Evolutionary conservation across 2,797 vertebrate species (phyloP).

Genomic region (Eremophila alpestris): DNA sequence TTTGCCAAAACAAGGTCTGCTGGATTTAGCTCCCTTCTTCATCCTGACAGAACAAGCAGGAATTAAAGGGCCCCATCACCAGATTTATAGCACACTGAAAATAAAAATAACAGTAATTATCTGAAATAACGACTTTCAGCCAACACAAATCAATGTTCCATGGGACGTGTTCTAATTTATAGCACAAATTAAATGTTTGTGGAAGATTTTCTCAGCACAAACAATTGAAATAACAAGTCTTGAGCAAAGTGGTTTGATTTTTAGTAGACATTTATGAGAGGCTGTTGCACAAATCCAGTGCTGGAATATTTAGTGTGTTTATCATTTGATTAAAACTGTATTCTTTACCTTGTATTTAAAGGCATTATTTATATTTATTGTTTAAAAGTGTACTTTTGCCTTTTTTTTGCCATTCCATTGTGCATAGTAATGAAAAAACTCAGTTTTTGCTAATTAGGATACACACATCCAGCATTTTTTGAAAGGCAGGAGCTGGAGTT

Average conservation of each 20-base stretch:
- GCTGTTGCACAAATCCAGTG: neutral
- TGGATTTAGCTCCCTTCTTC: conserved; percentile 53
- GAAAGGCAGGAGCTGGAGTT: neutral
- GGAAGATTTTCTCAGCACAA: neutral
- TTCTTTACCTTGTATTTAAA: neutral
- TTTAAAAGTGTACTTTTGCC: neutral
- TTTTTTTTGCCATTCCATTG: neutral
- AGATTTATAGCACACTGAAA: neutral
- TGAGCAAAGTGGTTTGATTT: neutral
- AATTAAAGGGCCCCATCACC: conserved; percentile 56
- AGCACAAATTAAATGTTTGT: neutral
- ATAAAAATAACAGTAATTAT: neutral
- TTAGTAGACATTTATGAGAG: neutral
- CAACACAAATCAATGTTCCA: neutral
- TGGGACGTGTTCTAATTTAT: neutral
- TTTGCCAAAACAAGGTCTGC: conserved; percentile 56
- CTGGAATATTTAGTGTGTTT: neutral
- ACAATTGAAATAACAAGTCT: neutral
- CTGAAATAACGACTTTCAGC: neutral
- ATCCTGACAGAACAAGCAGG: neutral
- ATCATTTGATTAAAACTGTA: neutral
- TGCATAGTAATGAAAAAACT: neutral
- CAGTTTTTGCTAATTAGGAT: neutral
- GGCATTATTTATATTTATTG: neutral
- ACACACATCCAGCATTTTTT: neutral